phyloP scores from a whole-genome alignment of 2,888 invertebrate genomes.

The Mimumesa dahlbomi region DNA sequence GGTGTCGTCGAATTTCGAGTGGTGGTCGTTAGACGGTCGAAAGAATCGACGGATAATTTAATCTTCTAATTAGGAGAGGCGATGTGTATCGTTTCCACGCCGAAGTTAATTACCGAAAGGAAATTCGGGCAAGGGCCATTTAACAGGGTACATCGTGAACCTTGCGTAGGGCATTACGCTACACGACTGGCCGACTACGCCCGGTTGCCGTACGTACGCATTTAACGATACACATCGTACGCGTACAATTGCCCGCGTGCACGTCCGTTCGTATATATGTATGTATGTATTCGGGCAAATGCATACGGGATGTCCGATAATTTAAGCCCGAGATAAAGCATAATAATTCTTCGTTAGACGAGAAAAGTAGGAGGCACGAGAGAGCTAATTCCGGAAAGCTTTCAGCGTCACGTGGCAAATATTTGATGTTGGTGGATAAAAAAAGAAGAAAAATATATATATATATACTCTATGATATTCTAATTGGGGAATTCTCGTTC shows the following conservation, averaged over 20 bases:
- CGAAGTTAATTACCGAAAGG: constrained; percentile 65
- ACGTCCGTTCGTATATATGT: constrained; percentile 41
- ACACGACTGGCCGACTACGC: constrained; percentile 46
- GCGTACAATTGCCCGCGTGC: background rate
- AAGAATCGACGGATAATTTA: constrained; percentile 50
- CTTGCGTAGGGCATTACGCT: constrained; percentile 54
- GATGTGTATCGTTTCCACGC: constrained; percentile 56
- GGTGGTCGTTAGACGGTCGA: constrained; percentile 46
- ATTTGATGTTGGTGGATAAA: too few species aligned
- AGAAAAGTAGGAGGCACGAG: too few species aligned
- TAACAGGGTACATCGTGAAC: constrained; percentile 60
- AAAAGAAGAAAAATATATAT: too few species aligned
- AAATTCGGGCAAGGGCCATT: constrained; percentile 60
- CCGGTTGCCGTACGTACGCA: constrained; percentile 54
- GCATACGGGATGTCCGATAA: constrained; percentile 39
- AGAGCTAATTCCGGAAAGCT: too few species aligned
- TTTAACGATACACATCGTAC: constrained; percentile 51
- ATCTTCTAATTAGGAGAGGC: constrained; percentile 52
- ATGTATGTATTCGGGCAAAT: constrained; percentile 24
- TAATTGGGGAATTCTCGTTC: too few species aligned
- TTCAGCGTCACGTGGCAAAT: too few species aligned
- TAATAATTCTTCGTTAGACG: constrained; percentile 22
- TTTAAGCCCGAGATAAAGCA: constrained; percentile 33
- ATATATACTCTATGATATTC: too few species aligned
- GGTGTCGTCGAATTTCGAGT: too few species aligned